Conservation (phyloP, 2,888 invertebrate genomes). For the Ctena decussata region DNA sequence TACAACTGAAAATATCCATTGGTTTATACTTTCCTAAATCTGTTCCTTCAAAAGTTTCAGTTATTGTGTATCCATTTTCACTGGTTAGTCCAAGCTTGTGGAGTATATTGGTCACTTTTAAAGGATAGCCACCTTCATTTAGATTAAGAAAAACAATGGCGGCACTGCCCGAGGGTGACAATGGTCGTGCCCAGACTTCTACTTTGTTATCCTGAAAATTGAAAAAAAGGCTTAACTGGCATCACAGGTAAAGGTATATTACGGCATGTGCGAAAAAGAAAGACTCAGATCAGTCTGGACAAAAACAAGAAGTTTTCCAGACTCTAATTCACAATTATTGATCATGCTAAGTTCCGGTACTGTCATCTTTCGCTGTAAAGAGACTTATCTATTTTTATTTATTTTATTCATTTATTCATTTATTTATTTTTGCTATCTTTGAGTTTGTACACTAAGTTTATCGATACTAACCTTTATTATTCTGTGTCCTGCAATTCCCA, state of each 20-base stretch:
- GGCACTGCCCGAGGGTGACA: neutral
- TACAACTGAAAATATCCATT: neutral
- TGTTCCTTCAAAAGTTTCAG: neutral
- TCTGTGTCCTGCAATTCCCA: slow-evolving; percentile 96
- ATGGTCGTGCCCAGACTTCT: neutral
- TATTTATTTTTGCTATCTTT: too few species aligned
- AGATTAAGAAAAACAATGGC: neutral
- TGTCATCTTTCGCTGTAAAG: too few species aligned
- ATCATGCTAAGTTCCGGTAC: too few species aligned
- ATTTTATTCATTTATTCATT: too few species aligned
- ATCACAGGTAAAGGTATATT: too few species aligned
- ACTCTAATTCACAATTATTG: too few species aligned
- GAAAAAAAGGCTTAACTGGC: too few species aligned
- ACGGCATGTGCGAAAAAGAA: too few species aligned
- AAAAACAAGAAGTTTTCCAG: too few species aligned
- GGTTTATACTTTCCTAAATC: neutral
- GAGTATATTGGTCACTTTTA: neutral
- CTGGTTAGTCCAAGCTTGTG: neutral
- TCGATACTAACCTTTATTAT: slow-evolving; percentile 84
- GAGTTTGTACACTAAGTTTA: too few species aligned
- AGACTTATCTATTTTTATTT: too few species aligned
- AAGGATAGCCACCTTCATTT: neutral
- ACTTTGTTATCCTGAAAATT: neutral
- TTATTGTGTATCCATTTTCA: neutral
- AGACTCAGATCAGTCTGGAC: too few species aligned